Evolutionary conservation across 2,888 invertebrate species (phyloP), one percentile per base, ranked within the genome.

Genomic region (Ferrisia virgata): DNA sequence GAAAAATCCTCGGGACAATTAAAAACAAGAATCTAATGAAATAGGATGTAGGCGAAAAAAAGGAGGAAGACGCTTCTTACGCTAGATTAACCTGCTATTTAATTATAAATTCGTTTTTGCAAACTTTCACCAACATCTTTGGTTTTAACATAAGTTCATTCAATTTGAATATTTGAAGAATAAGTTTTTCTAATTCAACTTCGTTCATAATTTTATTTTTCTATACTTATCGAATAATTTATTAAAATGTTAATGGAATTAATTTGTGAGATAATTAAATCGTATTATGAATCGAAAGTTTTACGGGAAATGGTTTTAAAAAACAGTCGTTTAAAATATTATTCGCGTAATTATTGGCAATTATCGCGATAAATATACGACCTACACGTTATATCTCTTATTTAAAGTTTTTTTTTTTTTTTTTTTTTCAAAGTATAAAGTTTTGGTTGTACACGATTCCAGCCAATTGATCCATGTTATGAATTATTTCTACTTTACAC

Each of bases 141-240:
- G 72, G 58, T 33, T 31, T 31, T 31, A 72, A 72, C 72, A 72
- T 36, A 72, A 72, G 72, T 72, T 33, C 33, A 72, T 31, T 33
- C 33, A 72, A 72, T 72, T 72, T 72, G 72, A 72, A 72, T 72
- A 72, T 72, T 72, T 72, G 36, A 72, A 36, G 33, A 72, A 72
- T 72, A 72, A 72, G n/a, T 72, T 72, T 72, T 72, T 72, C 72
- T 72, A 72, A 72, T 72, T 72, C 33, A 72, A 72, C 72, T 72
- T 72, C 9, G 33, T 33, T 72, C 72, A 72, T 72, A 72, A 72
- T 33, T 72, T n/a, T 33, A 33, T 72, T n/a, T 72, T 72, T 72
- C 72, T 72, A 72, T 72, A 72, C 33, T 72, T 33, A 36, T 72
- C 72, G 72, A 72, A 72, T 72, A 72, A 33, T 72, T 72, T 72